A percentile compares a stretch with the other conserved stretches of the same genome.
phyloP scores from a whole-genome alignment of 64 coral and sea anemone genomes.

The Porites lutea region DNA sequence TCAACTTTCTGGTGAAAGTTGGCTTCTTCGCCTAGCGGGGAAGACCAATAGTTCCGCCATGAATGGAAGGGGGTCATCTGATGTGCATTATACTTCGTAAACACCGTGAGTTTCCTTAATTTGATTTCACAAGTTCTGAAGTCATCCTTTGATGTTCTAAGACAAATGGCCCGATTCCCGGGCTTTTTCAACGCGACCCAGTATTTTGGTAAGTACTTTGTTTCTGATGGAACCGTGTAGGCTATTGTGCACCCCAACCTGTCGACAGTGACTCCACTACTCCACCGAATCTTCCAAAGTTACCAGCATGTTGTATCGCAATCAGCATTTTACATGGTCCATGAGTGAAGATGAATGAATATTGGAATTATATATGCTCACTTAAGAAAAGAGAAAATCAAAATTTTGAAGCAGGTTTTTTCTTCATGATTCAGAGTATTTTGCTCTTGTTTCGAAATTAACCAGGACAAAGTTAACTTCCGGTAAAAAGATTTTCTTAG shows the following conservation, averaged over 20 bases:
- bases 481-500: not conserved
- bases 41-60: constrained; percentile 14
- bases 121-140: not conserved
- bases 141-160: no score
- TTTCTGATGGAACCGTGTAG: not conserved
- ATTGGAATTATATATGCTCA: not conserved
- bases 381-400: not conserved
- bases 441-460: not conserved
- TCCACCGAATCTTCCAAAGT: not conserved
- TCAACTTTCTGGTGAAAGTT: constrained; percentile 9
- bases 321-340: not conserved
- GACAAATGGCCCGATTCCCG: constrained; percentile 16
- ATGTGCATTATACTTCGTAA: not conserved
- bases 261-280: not conserved
- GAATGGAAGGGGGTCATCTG: not conserved
- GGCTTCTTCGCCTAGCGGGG: constrained; percentile 39
- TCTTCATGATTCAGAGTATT: not conserved
- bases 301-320: not conserved
- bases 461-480: constrained; percentile 18
- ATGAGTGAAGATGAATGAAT: not conserved
- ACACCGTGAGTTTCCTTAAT: constrained; percentile 32
- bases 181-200: constrained; percentile 13
- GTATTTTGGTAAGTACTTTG: constrained; percentile 31
- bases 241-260: not conserved
- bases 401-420: not conserved